A percentile compares a stretch with the other conserved stretches of the same genome.
These are phyloP conservation scores for Acronicta psi DNA, from an alignment of 2,888 invertebrate species.

Conservation along the genomic window DNA sequence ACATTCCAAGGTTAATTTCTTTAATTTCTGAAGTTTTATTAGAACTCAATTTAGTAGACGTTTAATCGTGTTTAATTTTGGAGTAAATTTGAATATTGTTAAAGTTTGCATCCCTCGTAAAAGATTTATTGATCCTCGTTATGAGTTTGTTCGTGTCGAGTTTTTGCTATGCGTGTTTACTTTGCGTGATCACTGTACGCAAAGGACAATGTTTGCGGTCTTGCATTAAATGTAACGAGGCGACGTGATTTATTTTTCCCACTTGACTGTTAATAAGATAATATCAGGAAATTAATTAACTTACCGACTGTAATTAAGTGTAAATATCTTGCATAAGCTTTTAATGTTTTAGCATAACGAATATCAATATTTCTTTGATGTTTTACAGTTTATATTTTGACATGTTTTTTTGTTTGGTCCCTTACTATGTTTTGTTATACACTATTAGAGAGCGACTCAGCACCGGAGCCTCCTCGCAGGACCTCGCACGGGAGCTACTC, in stretches of 20 bases:
- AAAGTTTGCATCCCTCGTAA: conserved; percentile 61
- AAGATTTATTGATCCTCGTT: conserved; percentile 76
- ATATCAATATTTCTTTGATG: conserved; percentile 54
- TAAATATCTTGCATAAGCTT: conserved; percentile 26
- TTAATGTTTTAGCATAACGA: conserved; percentile 48
- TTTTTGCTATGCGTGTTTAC: conserved; percentile 69
- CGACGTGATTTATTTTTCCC: conserved; percentile 11
- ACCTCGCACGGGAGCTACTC: conserved; percentile 87
- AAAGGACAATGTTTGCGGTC: conserved; percentile 51
- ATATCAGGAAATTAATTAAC: not conserved
- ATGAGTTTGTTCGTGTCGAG: conserved; percentile 61
- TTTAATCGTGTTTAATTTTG: conserved; percentile 76
- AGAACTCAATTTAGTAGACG: conserved; percentile 51
- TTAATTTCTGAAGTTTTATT: conserved; percentile 78
- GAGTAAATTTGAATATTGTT: conserved; percentile 70
- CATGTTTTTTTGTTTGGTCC: conserved; percentile 68
- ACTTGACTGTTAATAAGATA: conserved; percentile 1
- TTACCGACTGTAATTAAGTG: conserved; percentile 3
- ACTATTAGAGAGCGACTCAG: conserved; percentile 89
- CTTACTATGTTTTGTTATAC: conserved; percentile 78
- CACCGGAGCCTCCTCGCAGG: conserved; percentile 91
- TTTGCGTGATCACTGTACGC: conserved; percentile 39
- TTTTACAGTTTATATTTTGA: conserved; percentile 52
- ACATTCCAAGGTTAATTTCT: conserved; percentile 92
- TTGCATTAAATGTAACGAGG: conserved; percentile 37